These are phyloP conservation scores for Cryptoblepharus egeriae DNA, from an alignment of 2,797 vertebrate species.

Conservation along the genomic window DNA sequence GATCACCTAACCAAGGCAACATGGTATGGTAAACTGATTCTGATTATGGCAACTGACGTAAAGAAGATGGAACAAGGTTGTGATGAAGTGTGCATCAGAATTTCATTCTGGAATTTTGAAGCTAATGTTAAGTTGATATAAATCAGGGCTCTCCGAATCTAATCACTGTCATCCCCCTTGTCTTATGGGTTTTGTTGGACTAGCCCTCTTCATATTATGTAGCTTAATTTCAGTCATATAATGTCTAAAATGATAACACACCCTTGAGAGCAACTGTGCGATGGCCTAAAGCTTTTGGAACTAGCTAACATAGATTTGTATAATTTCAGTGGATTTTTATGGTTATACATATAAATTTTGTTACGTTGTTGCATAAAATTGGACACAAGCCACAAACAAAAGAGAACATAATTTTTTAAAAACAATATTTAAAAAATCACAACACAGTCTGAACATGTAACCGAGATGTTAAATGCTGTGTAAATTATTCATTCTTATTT, in stretches of 20 bases:
- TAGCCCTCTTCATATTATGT: slow-evolving; percentile 36
- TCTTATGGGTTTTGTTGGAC: slow-evolving; percentile 38
- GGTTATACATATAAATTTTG: too few species aligned
- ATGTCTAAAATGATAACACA: slow-evolving; percentile 8
- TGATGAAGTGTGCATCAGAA: slow-evolving; percentile 26
- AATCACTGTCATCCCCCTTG: slow-evolving; percentile 27
- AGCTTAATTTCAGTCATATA: slow-evolving; percentile 34
- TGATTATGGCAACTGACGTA: slow-evolving; percentile 17
- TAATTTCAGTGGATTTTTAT: slow-evolving; percentile 37
- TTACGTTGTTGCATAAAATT: too few species aligned
- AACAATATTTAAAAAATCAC: too few species aligned
- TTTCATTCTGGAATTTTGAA: slow-evolving; percentile 47
- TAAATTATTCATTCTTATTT: too few species aligned
- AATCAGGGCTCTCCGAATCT: slow-evolving; percentile 32
- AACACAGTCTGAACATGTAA: too few species aligned
- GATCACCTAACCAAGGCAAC: too few species aligned
- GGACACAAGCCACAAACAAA: too few species aligned
- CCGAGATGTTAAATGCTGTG: too few species aligned
- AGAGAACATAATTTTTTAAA: too few species aligned
- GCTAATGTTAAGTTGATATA: slow-evolving; percentile 26
- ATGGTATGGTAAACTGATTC: background rate
- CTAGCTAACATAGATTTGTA: slow-evolving; percentile 1
- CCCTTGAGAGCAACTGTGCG: slow-evolving; percentile 20
- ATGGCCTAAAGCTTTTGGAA: slow-evolving; percentile 21
- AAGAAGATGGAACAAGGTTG: background rate